Base-by-base conservation (phyloP, 1,140 invertebrate species). In the Eriocheir sinensis region DNA sequence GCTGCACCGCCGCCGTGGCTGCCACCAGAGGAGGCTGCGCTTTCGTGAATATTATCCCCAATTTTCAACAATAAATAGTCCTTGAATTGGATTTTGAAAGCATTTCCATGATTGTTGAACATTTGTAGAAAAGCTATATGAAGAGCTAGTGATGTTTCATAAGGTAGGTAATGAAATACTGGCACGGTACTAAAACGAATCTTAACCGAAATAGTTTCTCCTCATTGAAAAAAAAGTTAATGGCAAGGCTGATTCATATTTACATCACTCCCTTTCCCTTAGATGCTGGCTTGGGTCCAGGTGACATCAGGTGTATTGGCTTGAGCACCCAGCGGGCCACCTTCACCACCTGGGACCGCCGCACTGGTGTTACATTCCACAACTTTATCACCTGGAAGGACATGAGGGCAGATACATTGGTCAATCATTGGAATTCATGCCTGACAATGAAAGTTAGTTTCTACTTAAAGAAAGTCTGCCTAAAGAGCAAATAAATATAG, bases 381-480 rank as follows among this genome's bases (percentile, higher is more conserved):
- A 99, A 99, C 96, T 98, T 99, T 96, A 99, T 99, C 94, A 99
- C 98, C 34, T 99, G 99, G 99, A 99, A 99, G 96, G 99, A 99
- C 97, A 96, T 98, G 41, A 97, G 99, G 93, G 98, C 98, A 40
- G 97, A 98, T 96, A 96, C 97, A 44, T 97, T 99, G 92, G 99
- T 99, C 0, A 97, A 98, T 88, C 96, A 98, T 96, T 99, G 98
- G 98, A 99, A 99, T 97, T 97, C 97, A 15, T 99, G 99, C 4
- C 97, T 98, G 81, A 98, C 97, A 4, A 97, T 99, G 96, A 98
- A 97, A 97, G 98, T 98, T 95, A 96, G 95, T 8, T 91, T n/a
- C 60, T 72, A n/a, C 21, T 21, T 21, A 53, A 53, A 21, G 21
- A 17, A 53, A 0, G 48, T 9, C 21, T 53, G 48, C 21, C 21